These are phyloP conservation scores for Lithosia quadra DNA, from an alignment of 2,888 invertebrate species.

Conservation along the genomic window DNA sequence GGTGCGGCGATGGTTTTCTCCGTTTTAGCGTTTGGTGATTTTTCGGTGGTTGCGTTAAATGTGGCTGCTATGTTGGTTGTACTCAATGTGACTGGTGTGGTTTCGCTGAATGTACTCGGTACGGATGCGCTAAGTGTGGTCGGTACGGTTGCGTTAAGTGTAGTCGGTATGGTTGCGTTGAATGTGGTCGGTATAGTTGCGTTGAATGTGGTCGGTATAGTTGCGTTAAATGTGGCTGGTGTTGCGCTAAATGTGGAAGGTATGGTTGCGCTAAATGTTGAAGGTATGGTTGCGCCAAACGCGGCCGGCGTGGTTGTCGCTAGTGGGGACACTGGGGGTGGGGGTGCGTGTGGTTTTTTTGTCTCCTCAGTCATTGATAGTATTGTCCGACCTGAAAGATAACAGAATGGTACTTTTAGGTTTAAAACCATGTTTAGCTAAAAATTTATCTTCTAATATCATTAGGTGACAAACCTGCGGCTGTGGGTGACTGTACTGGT, in stretches of 20 bases:
- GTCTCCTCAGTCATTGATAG: slow-evolving; percentile 78
- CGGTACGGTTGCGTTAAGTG: slow-evolving; percentile 1
- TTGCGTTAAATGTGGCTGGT: slow-evolving; percentile 3
- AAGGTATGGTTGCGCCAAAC: neutral
- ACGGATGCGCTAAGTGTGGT: slow-evolving; percentile 2
- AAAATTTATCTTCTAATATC: too few species aligned
- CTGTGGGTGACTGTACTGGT: slow-evolving; percentile 78
- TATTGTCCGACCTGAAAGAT: slow-evolving; percentile 74
- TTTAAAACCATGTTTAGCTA: neutral
- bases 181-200: slow-evolving; percentile 1
- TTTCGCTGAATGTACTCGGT: slow-evolving; percentile 6
- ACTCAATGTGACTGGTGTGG: slow-evolving; percentile 6
- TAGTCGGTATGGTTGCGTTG: neutral
- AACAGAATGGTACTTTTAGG: neutral
- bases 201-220: slow-evolving; percentile 1
- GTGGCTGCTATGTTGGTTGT: slow-evolving; percentile 11
- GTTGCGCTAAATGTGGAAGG: slow-evolving; percentile 6
- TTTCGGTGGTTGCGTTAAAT: slow-evolving; percentile 16
- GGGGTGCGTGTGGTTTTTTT: slow-evolving; percentile 72
- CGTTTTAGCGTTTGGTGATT: slow-evolving; percentile 41
- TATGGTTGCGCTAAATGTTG: neutral
- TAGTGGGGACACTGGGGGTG: slow-evolving; percentile 48
- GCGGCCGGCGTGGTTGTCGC: neutral
- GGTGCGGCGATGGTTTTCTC: slow-evolving; percentile 35
- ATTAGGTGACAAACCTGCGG: slow-evolving; percentile 68